Evolutionary conservation across 2,888 invertebrate genomes (phyloP), one percentile per base, ranked within the genome.

Genomic region (Campopleginae sp.): DNA sequence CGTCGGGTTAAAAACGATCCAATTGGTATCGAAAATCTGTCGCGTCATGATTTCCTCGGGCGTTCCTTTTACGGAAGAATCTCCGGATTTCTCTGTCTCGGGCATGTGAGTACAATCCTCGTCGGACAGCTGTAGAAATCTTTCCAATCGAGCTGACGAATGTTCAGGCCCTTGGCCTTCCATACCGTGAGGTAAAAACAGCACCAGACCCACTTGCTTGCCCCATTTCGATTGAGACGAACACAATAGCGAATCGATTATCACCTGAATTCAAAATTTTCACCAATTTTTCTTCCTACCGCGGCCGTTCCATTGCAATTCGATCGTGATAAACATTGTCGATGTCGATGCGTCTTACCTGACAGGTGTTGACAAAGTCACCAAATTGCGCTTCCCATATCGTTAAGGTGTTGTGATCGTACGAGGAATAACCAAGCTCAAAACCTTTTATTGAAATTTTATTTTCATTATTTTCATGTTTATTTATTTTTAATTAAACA

Each of bases 341-440:
- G 7, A 70, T 14, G 17, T 27, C 17, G 4, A 8, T 70, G 2
- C 12, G 17, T 54, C 23, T 86, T 88, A 92, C 92, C 88, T 96
- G 96, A 68, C 96, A 96, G 0, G 95, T 96, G 94, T 98, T 97
- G 86, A 96, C 95, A 91, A 98, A 98, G 94, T 98, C 98, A 0
- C 98, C 98, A 93, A 97, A 98, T 94, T 98, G 98, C 51, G 97
- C 97, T 94, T 98, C 97, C 98, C 97, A 98, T 17, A 97, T 94
- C 0, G 96, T 95, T 86, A 98, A 94, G 42, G 96, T 93, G 89
- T 96, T 95, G 1, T 97, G 97, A 91, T 96, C 96, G 72, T 96
- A 96, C 94, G 96, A 95, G 10, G 97, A 96, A 93, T 97, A 98
- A 72, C 98, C 98, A 0, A 96, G 94, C 93, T 98, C 98, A 94